Conservation (phyloP, 2,113 vertebrate genomes). For the Alligator mississippiensis region DNA sequence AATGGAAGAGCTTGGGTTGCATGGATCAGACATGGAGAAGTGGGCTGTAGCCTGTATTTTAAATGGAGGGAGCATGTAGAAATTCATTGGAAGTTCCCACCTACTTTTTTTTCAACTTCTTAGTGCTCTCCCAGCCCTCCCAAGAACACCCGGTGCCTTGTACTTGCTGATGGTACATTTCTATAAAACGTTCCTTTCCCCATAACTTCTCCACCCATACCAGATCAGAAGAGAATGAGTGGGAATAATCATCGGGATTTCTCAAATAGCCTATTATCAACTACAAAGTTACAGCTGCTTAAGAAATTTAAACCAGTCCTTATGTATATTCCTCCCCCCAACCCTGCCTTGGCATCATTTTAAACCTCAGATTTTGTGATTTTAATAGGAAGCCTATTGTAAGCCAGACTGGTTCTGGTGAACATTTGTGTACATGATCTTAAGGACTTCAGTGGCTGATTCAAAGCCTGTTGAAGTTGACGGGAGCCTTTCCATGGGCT, state of each 20-base stretch:
- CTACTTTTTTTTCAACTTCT: background rate
- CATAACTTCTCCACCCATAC: background rate
- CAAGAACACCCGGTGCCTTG: background rate
- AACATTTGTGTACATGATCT: conserved; percentile 59
- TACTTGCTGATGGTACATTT: background rate
- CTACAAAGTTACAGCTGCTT: conserved; percentile 53
- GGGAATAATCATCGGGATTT: background rate
- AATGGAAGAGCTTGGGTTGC: background rate
- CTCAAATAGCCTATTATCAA: conserved; percentile 54
- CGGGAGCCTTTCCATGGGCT: conserved; percentile 32
- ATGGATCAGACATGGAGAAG: background rate
- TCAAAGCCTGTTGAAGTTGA: background rate
- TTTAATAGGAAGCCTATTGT: conserved; percentile 16
- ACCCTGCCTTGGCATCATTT: conserved; percentile 1
- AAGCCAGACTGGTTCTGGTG: conserved; percentile 40
- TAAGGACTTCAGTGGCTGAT: conserved; percentile 23
- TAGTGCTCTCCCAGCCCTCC: background rate
- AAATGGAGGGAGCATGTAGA: background rate
- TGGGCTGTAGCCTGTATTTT: background rate
- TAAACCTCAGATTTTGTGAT: conserved; percentile 32
- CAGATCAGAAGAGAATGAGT: background rate
- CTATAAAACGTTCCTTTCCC: background rate
- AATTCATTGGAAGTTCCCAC: background rate
- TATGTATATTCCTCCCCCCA: conserved; percentile 5
- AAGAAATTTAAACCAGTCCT: conserved; percentile 57